Conservation (phyloP, 1,140 invertebrate species). For the Ladona fulva region DNA sequence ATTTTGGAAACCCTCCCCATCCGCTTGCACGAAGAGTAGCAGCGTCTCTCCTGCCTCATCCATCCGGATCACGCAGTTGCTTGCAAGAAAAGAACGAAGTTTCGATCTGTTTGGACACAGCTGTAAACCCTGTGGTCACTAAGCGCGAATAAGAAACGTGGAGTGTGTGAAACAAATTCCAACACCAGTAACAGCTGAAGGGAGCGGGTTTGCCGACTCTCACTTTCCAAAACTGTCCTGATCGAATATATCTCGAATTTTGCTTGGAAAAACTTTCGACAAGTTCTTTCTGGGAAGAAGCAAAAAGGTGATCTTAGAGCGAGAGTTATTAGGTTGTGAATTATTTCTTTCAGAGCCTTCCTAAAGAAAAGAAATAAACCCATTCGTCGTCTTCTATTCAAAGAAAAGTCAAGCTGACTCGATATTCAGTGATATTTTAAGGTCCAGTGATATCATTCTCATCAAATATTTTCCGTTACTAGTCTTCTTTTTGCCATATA, state of each 20-base stretch:
- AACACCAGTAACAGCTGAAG: too few relatives aligned
- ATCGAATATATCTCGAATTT: too few relatives aligned
- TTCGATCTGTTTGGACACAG: neutral
- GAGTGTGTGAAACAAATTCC: too few relatives aligned
- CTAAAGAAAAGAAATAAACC: neutral
- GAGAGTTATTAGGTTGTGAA: conserved; percentile 1
- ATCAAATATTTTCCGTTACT: conserved; percentile 10
- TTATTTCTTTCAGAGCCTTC: neutral
- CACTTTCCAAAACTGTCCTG: too few relatives aligned
- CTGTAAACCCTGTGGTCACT: too few relatives aligned
- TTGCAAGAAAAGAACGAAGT: neutral
- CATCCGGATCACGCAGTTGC: neutral
- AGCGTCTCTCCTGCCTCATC: neutral
- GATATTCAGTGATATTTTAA: conserved; percentile 7
- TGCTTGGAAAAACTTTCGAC: neutral
- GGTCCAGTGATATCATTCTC: conserved; percentile 8
- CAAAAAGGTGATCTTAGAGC: neutral
- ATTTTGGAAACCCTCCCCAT: neutral
- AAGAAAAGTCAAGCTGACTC: neutral
- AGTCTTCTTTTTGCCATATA: conserved; percentile 10
- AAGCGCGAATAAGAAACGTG: too few relatives aligned
- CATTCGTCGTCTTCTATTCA: conserved; percentile 5
- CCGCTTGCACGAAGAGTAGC: neutral
- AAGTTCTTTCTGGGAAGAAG: neutral
- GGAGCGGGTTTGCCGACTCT: too few relatives aligned